Base-by-base conservation (phyloP, 2,888 invertebrate species). In the Leucozona laternaria region DNA sequence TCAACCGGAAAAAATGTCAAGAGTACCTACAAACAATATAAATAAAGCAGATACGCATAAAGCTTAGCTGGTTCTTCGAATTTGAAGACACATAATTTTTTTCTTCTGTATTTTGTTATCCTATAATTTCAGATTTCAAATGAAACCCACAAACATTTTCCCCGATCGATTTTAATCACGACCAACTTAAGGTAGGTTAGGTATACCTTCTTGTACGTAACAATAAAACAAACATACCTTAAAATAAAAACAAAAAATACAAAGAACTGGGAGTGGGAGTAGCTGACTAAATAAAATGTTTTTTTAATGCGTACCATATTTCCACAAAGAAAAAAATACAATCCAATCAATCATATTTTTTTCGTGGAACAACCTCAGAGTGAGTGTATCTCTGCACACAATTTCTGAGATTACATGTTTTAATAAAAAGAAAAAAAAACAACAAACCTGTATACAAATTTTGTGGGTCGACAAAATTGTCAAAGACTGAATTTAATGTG, bases 281-380 rank as follows among this genome's bases (percentile, higher is more conserved):
- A 6, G n/a, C 17, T 17, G 17, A 60, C 40, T 22, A 40, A 22
- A 40, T 60, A 15, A 17, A 57, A 17, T 20, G 15, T 15, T 37
- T 37, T 11, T 28, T 15, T 53, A 28, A 25, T 28, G n/a, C 34
- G 10, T 50, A 15, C 20, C 34, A n/a, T 48, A 25, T 15, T 17
- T n/a, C 37, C n/a, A 31, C 8, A 15, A 34, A n/a, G n/a, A n/a
- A n/a, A n/a, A n/a, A n/a, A 17, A 25, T 6, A 11, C n/a, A 53
- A 68, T 25, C 50, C 37, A 37, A 68, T 68, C 50, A 68, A 68
- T 68, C 68, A 68, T 53, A 37, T 17, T 60, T 58, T 40, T 22
- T 31, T n/a, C 15, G 0, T 20, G 66, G 22, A n/a, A 68, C 8
- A 45, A 37, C 15, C 68, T 25, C 13, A 31, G 20, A 17, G 6